These are phyloP conservation scores for Cladorhizidae sp. DNA, from an alignment of 37 sponge, comb jelly and placozoan species.

Conservation along the genomic window DNA sequence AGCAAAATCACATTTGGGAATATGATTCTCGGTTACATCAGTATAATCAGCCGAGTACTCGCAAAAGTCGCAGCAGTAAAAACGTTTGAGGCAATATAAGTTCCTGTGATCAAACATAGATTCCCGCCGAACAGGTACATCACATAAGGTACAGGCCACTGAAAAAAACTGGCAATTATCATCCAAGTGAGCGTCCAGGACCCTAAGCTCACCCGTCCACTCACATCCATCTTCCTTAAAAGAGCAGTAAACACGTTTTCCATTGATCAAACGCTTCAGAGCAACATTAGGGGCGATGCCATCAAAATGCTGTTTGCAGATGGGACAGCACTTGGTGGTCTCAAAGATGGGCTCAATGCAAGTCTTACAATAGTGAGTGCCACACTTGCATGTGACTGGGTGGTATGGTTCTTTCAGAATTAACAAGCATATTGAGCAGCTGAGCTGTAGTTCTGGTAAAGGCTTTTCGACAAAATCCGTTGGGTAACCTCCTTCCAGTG, in stretches of 20 bases:
- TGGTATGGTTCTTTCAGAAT: constrained; percentile 29
- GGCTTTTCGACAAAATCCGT: constrained; percentile 17
- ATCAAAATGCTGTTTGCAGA: constrained; percentile 12
- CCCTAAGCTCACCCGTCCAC: constrained; percentile 38
- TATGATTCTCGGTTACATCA: constrained; percentile 29
- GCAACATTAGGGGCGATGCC: background rate
- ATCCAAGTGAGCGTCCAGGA: constrained; percentile 18
- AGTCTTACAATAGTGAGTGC: constrained; percentile 28
- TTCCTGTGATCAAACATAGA: background rate
- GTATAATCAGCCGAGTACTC: constrained; percentile 10
- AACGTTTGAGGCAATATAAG: constrained; percentile 6
- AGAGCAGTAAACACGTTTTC: constrained; percentile 15
- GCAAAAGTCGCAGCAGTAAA: constrained; percentile 27
- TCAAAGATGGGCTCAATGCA: constrained; percentile 30
- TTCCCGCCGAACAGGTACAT: background rate
- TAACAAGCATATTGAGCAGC: constrained; percentile 30
- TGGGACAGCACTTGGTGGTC: constrained; percentile 29
- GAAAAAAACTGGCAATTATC: constrained; percentile 1
- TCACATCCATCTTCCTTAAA: constrained; percentile 21
- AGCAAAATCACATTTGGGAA: background rate
- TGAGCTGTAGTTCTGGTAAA: background rate
- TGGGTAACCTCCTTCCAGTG: constrained; percentile 12
- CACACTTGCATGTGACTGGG: constrained; percentile 27
- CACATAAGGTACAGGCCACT: constrained; percentile 4
- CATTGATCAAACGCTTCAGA: constrained; percentile 11